phyloP scores from a whole-genome alignment of 2,113 vertebrate genomes.

The Tragelaphus buxtoni region DNA sequence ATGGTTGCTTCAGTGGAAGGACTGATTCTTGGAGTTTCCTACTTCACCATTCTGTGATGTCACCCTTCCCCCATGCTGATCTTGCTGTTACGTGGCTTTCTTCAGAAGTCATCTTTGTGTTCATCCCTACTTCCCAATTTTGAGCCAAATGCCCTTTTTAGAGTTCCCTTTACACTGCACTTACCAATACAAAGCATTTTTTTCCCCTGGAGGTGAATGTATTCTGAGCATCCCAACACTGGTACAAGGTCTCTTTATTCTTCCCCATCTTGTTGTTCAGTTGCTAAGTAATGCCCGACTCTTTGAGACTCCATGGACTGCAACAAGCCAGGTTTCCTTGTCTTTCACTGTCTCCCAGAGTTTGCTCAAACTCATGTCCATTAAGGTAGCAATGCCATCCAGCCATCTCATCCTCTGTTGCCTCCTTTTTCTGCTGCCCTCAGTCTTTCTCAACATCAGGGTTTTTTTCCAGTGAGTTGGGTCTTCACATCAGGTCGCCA shows the following conservation, averaged over 20 bases:
- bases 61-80: not conserved
- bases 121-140: not conserved
- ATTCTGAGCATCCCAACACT: not conserved
- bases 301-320: not conserved
- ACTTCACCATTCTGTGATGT: not conserved
- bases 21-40: not conserved
- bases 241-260: not conserved
- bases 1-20: not conserved
- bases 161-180: not conserved
- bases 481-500: not conserved
- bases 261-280: not conserved
- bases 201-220: not conserved
- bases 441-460: not conserved
- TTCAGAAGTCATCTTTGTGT: not conserved
- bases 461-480: not conserved
- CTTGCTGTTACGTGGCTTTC: not conserved
- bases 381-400: not conserved
- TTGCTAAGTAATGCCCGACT: not conserved
- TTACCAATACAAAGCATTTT: not conserved
- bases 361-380: not conserved
- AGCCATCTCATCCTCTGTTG: not conserved
- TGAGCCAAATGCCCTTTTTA: not conserved
- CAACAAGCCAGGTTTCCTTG: not conserved
- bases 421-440: not conserved
- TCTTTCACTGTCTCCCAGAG: not conserved